A percentile compares a stretch with the other conserved stretches of the same genome.
Conservation (phyloP, 2,113 vertebrate species). For the Aspidoscelis tigris region DNA sequence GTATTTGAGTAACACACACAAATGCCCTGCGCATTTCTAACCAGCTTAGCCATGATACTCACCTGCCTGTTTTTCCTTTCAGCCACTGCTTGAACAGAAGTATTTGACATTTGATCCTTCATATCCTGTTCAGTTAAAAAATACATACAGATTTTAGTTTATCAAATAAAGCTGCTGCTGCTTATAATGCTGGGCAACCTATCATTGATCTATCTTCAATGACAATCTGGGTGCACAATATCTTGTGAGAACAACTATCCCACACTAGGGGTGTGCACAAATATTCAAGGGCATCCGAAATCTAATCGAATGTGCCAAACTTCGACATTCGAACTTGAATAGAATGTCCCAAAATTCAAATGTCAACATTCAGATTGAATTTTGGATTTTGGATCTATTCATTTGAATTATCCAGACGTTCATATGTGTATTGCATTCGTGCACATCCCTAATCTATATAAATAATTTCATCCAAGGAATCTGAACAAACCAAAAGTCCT, state of each 20-base stretch:
- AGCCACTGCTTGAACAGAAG: slow-evolving; percentile 78
- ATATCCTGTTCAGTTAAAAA: slow-evolving; percentile 83
- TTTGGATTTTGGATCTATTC: too few species aligned
- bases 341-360: too few species aligned
- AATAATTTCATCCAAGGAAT: too few species aligned
- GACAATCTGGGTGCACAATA: background rate
- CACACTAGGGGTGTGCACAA: too few species aligned
- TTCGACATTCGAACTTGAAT: too few species aligned
- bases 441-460: too few species aligned
- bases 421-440: too few species aligned
- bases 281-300: too few species aligned
- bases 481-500: background rate
- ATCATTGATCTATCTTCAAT: background rate
- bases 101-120: slow-evolving; percentile 95
- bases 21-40: background rate
- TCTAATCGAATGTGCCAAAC: too few species aligned
- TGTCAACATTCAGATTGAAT: too few species aligned
- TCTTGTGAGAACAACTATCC: background rate
- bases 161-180: background rate
- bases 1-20: background rate
- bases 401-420: too few species aligned
- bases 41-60: slow-evolving; percentile 30
- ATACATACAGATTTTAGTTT: background rate
- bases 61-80: slow-evolving; percentile 92
- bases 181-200: too few species aligned